Evolutionary conservation across 37 sponge, comb jelly and placozoan species (phyloP).

Genomic region (Theonella swinhoei): DNA sequence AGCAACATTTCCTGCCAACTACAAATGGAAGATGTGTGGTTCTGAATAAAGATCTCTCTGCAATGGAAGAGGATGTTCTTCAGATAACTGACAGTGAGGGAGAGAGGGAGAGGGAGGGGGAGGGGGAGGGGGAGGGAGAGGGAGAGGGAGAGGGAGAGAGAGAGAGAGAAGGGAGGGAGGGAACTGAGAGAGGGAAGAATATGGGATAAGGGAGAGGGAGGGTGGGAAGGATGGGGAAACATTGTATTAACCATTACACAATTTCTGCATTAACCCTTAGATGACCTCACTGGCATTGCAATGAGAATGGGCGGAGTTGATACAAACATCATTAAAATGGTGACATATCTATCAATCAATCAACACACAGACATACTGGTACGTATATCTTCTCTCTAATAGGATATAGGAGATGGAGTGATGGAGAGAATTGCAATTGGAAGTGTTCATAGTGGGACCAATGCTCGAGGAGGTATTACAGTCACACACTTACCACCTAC

Average conservation of each 20-base stretch:
- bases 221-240: neutral
- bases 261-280: too few species aligned
- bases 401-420: neutral
- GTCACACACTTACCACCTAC: too few species aligned
- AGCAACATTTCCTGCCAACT: neutral
- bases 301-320: neutral
- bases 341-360: neutral
- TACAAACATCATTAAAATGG: neutral
- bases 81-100: neutral
- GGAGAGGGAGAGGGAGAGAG: neutral
- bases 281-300: neutral
- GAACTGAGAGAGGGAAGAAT: neutral
- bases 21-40: constrained; percentile 30
- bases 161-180: neutral
- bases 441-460: neutral
- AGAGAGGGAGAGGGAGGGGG: constrained; percentile 10
- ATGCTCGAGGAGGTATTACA: too few species aligned
- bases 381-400: neutral
- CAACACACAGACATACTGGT: neutral
- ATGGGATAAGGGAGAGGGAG: neutral
- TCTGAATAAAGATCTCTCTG: neutral
- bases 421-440: neutral
- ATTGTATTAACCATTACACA: too few species aligned
- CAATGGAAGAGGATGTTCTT: neutral
- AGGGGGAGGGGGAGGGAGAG: neutral